Evolutionary conservation across 1,140 invertebrate species (phyloP).

Genomic region (Papilio aristodemus): DNA sequence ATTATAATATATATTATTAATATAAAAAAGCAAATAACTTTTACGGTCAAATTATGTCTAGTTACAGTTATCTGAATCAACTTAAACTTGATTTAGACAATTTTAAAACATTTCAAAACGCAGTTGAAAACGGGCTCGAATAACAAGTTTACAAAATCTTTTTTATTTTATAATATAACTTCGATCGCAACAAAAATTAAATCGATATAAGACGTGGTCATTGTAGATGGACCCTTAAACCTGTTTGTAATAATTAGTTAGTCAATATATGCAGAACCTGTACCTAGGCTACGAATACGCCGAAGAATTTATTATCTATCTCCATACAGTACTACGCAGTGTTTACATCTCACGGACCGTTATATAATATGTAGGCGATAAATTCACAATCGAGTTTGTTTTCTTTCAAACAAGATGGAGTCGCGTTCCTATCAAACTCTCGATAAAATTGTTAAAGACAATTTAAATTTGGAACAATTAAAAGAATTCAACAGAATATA

Average conservation of each 20-base stretch:
- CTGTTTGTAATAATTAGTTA: not conserved
- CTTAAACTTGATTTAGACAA: no score
- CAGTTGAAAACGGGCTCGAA: no score
- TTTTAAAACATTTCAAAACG: no score
- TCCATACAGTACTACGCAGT: conserved; percentile 30
- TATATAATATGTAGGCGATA: conserved; percentile 48
- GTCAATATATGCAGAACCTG: conserved; percentile 29
- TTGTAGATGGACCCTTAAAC: conserved; percentile 21
- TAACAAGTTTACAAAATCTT: no score
- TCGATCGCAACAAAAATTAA: not conserved
- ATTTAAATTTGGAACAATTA: conserved; percentile 82
- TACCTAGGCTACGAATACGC: conserved; percentile 9
- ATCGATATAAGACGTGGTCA: not conserved
- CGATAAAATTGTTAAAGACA: conserved; percentile 62
- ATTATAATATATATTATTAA: no score
- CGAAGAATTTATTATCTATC: conserved; percentile 28
- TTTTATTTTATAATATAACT: not conserved
- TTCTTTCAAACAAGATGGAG: conserved; percentile 47
- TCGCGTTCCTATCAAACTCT: conserved; percentile 37
- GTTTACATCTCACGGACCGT: conserved; percentile 35
- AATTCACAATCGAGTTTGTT: conserved; percentile 24
- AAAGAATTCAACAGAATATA: conserved; percentile 87
- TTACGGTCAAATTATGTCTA: no score
- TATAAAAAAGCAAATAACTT: no score
- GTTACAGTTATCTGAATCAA: no score